Conservation (phyloP, 2,797 vertebrate genomes). For the Argentina silus region DNA sequence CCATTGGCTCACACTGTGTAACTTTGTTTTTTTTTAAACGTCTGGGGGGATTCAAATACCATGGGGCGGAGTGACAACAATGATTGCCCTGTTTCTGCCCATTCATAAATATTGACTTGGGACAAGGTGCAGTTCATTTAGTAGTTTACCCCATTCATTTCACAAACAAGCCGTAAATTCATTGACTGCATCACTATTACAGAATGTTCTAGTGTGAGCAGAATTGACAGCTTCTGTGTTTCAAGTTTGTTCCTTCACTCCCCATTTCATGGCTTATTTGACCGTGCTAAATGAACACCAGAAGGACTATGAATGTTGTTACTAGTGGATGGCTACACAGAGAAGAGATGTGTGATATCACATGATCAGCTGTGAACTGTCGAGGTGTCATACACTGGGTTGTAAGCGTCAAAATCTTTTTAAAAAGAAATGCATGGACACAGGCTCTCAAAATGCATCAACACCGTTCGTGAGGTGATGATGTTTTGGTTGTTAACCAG, state of each 20-base stretch:
- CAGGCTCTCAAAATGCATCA: not conserved
- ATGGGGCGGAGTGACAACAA: constrained; percentile 76
- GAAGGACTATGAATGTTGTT: constrained; percentile 9
- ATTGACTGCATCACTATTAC: constrained; percentile 56
- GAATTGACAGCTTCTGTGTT: constrained; percentile 2
- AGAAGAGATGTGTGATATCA: constrained; percentile 4
- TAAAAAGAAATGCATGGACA: not conserved
- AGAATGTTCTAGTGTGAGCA: constrained; percentile 40
- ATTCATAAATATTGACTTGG: constrained; percentile 82
- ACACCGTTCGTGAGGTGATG: not conserved
- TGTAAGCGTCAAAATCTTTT: not conserved
- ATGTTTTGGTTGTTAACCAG: not conserved
- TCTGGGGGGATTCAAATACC: constrained; percentile 72
- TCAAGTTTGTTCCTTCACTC: not conserved
- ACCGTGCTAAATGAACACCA: constrained; percentile 20
- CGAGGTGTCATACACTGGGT: not conserved
- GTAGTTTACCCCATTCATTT: constrained; percentile 68
- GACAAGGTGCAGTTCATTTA: constrained; percentile 51
- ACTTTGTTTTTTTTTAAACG: constrained; percentile 61
- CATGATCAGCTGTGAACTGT: not conserved
- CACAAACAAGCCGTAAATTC: constrained; percentile 67
- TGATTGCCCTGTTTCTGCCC: constrained; percentile 79
- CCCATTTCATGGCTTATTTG: constrained; percentile 11
- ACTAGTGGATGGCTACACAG: not conserved
- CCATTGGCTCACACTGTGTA: constrained; percentile 71